Percentiles rank a stretch among this genome's conserved stretches.
These are phyloP conservation scores for Mantis religiosa DNA, from an alignment of 2,888 invertebrate species.

Conservation along the genomic window DNA sequence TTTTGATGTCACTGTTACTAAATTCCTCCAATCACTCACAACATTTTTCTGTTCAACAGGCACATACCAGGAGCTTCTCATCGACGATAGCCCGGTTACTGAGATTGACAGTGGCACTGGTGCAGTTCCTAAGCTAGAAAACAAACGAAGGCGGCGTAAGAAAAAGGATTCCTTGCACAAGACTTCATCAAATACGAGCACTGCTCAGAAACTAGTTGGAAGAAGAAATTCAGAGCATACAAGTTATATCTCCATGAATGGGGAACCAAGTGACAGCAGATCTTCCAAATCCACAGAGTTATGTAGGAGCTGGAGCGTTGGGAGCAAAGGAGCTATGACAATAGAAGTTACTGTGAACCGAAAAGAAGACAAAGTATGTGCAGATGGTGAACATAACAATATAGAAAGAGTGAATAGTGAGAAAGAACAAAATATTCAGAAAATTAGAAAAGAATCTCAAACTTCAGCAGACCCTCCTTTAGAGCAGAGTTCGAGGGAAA, in stretches of 20 bases:
- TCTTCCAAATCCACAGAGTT: slow-evolving; percentile 15
- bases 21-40: too few relatives aligned
- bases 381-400: background rate
- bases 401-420: background rate
- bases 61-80: slow-evolving; percentile 27
- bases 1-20: too few relatives aligned
- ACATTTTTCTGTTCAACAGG: slow-evolving; percentile 6
- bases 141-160: slow-evolving; percentile 47
- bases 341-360: background rate
- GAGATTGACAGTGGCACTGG: slow-evolving; percentile 45
- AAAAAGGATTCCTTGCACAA: slow-evolving; percentile 41
- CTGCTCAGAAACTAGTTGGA: background rate
- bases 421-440: background rate
- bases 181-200: slow-evolving; percentile 8
- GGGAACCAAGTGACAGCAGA: background rate
- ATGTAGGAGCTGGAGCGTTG: background rate
- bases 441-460: slow-evolving; percentile 1
- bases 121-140: slow-evolving; percentile 38
- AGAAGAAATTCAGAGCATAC: slow-evolving; percentile 27
- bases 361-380: background rate
- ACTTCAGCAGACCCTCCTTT: background rate
- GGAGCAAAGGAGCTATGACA: background rate
- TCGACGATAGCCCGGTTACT: slow-evolving; percentile 8
- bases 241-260: background rate
- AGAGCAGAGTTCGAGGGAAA: background rate